Base-by-base conservation (phyloP, 2,888 invertebrate genomes). In the Caenorhabditis uteleia region DNA sequence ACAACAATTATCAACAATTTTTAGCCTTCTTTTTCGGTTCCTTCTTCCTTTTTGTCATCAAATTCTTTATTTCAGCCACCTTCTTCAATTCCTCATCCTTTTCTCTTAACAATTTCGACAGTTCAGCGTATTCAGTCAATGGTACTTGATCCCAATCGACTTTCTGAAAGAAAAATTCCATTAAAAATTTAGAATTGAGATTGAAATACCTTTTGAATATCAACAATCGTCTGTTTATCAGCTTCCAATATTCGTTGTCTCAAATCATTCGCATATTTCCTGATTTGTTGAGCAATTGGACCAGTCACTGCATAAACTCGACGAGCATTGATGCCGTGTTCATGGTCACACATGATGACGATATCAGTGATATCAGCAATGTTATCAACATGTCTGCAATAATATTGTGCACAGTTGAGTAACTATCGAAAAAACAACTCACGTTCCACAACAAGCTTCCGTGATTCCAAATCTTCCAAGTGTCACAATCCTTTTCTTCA, bases 381-480 rank as follows among this genome's bases (percentile, higher is more conserved):
- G n/a, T 58, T 39, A 16, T 26, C 40, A 6, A 67, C 58, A 42
- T 67, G 67, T 1, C 67, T 65, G 46, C n/a, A 62, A 61, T 6
- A 1, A 7, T 25, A 16, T 18, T 42, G 5, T 42, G 16, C 8
- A 38, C 6, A n/a, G n/a, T n/a, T n/a, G n/a, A n/a, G n/a, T n/a
- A n/a, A n/a, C 20, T 5, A 6, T 14, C 7, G 38, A 7, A 38
- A 38, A 8, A 21, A 20, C n/a, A 38, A 42, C 60, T 44, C 23
- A 66, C 66, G 66, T 66, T 60, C 66, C 66, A 10, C 59, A 59
- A 25, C 66, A 66, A 26, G 55, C 59, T 34, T 66, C 66, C 2
- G 51, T 3, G 2, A 56, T 39, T 7, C 40, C 2, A 5, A 2
- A 33, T 36, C n/a, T 16, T 16, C 26, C 54, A 42, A 10, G 51